Percentiles rank a stretch among this genome's conserved stretches.
Evolutionary conservation across 2,888 invertebrate genomes (phyloP).

Genomic region (Temnothorax unifasciatus): DNA sequence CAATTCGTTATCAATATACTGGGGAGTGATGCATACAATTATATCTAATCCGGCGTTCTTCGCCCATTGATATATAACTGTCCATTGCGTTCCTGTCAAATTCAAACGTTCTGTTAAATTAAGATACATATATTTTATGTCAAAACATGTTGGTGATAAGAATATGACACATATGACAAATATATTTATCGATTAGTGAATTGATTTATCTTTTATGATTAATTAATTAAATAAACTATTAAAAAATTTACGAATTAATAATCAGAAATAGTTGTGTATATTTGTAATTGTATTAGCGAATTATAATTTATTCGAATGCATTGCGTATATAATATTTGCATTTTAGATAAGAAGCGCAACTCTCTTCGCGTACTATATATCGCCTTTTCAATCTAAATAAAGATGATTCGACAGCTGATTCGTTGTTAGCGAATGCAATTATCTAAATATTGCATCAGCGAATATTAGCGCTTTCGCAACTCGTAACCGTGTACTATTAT

Average conservation of each 20-base stretch:
- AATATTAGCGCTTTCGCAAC: slow-evolving; percentile 36
- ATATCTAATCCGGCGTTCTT: slow-evolving; percentile 82
- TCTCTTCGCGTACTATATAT: not conserved
- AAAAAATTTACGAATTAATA: not conserved
- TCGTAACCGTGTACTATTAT: slow-evolving; percentile 30
- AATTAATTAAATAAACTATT: not conserved
- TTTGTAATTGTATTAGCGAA: not conserved
- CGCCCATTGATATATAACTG: slow-evolving; percentile 83
- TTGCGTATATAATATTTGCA: not conserved
- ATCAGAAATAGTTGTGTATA: not conserved
- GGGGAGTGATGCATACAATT: slow-evolving; percentile 81
- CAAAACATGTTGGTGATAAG: not conserved
- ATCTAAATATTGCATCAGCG: slow-evolving; percentile 23
- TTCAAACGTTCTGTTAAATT: slow-evolving; percentile 24
- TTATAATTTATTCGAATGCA: not conserved
- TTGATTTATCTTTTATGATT: not conserved
- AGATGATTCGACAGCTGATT: slow-evolving; percentile 17
- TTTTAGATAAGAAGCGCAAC: not conserved
- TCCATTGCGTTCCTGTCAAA: slow-evolving; percentile 83
- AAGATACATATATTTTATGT: not conserved
- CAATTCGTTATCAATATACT: slow-evolving; percentile 86
- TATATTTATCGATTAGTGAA: not conserved
- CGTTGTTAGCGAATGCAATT: not conserved
- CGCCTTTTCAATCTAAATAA: not conserved
- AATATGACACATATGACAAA: not conserved